Conservation (phyloP, 1,140 invertebrate genomes). For the Euglossa dilemma region DNA sequence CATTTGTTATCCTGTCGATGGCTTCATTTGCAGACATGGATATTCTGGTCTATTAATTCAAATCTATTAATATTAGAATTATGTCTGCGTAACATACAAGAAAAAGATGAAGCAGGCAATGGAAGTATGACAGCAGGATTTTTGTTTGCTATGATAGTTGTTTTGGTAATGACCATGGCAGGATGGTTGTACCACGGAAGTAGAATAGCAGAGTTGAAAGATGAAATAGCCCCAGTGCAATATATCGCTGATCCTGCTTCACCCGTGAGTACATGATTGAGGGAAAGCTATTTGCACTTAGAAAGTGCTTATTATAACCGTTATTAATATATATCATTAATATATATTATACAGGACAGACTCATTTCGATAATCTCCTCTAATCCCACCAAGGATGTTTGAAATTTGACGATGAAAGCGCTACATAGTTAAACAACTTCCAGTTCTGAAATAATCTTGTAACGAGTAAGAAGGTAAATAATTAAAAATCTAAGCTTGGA, state of each 20-base stretch:
- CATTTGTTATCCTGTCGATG: slow-evolving; percentile 90
- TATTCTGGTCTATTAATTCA: slow-evolving; percentile 84
- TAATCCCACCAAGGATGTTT: slow-evolving; percentile 89
- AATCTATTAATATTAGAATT: not conserved
- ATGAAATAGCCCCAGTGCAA: no score
- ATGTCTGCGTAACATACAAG: no score
- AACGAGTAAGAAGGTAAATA: slow-evolving; percentile 82
- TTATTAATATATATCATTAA: not conserved
- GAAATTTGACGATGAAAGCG: slow-evolving; percentile 83
- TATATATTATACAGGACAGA: slow-evolving; percentile 85
- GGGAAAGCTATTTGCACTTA: no score
- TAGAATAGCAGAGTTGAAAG: no score
- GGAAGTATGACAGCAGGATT: no score
- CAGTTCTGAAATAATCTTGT: slow-evolving; percentile 87
- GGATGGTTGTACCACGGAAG: no score
- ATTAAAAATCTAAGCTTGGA: slow-evolving; percentile 73
- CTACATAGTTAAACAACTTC: slow-evolving; percentile 84
- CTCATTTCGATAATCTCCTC: slow-evolving; percentile 96
- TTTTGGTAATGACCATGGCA: no score
- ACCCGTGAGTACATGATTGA: slow-evolving; percentile 83
- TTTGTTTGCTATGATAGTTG: no score
- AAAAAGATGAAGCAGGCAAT: no score
- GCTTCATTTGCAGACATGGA: slow-evolving; percentile 91
- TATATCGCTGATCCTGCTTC: slow-evolving; percentile 80
- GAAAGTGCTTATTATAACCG: no score